Conservation (phyloP, 2,888 invertebrate species). For the Brachyopa scutellaris region DNA sequence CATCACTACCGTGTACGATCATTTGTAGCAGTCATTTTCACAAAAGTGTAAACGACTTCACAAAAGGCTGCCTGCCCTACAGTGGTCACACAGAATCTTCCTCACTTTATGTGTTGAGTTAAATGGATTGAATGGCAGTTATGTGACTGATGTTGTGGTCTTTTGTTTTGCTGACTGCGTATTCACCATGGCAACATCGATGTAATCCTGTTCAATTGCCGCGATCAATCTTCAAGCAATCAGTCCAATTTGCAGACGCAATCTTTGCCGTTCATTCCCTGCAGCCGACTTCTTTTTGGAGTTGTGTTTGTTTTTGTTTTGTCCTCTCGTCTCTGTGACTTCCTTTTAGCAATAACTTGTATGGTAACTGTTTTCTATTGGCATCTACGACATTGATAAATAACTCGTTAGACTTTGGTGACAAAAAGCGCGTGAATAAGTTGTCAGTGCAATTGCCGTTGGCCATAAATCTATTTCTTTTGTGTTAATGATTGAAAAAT, state of each 20-base stretch:
- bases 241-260: slow-evolving; percentile 64
- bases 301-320: slow-evolving; percentile 33
- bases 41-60: slow-evolving; percentile 29
- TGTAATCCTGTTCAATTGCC: slow-evolving; percentile 56
- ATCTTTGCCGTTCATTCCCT: slow-evolving; percentile 30
- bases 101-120: slow-evolving; percentile 11
- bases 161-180: slow-evolving; percentile 30
- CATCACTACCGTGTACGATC: slow-evolving; percentile 40
- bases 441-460: slow-evolving; percentile 20
- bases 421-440: slow-evolving; percentile 58
- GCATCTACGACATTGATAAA: slow-evolving; percentile 25
- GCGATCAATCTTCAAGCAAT: slow-evolving; percentile 61
- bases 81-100: slow-evolving; percentile 49
- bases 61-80: slow-evolving; percentile 37
- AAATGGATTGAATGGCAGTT: slow-evolving; percentile 39
- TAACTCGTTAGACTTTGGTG: slow-evolving; percentile 35
- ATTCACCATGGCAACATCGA: slow-evolving; percentile 26
- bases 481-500: slow-evolving; percentile 24
- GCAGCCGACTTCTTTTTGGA: slow-evolving; percentile 2
- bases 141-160: slow-evolving; percentile 6
- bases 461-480: slow-evolving; percentile 22
- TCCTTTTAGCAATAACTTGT: not conserved
- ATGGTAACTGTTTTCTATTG: not conserved
- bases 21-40: slow-evolving; percentile 63
- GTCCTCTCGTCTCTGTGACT: slow-evolving; percentile 8